These are phyloP conservation scores for Enteromius argenteus DNA, from an alignment of 2,797 vertebrate species.

Conservation along the genomic window DNA sequence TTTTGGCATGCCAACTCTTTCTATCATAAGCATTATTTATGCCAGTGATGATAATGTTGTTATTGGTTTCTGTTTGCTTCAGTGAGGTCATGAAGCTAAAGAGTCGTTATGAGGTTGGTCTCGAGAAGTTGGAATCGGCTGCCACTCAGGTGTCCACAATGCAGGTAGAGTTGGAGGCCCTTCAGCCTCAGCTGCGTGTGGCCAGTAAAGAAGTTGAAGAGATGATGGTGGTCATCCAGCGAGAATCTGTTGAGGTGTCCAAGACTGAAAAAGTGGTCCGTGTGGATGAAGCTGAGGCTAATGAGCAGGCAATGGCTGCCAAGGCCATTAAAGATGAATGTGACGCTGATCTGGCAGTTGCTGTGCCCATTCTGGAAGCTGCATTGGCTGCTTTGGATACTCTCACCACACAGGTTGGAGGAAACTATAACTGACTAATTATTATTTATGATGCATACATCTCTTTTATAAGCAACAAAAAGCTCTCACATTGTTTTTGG, in stretches of 20 bases:
- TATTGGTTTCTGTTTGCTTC: conserved; percentile 29
- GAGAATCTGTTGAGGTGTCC: conserved; percentile 87
- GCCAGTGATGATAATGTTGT: not conserved
- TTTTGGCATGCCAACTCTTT: not conserved
- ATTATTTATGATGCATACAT: not conserved
- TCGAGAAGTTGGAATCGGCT: conserved; percentile 89
- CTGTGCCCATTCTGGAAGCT: conserved; percentile 86
- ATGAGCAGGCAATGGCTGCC: conserved; percentile 88
- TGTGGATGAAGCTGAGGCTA: conserved; percentile 85
- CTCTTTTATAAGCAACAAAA: not conserved
- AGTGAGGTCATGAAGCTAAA: conserved; percentile 91
- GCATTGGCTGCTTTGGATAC: conserved; percentile 87
- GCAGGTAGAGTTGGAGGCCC: conserved; percentile 86
- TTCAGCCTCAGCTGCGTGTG: conserved; percentile 86
- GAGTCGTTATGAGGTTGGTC: conserved; percentile 86
- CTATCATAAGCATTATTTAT: not conserved
- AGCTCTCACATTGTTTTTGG: not conserved
- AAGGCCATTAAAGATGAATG: conserved; percentile 94
- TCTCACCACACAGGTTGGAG: conserved; percentile 84
- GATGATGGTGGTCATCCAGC: conserved; percentile 87
- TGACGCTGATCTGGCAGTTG: conserved; percentile 87
- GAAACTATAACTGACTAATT: conserved; percentile 1
- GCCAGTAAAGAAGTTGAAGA: conserved; percentile 88
- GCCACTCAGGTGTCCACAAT: conserved; percentile 86
- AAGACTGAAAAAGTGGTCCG: conserved; percentile 89